These are phyloP conservation scores for Ceratina australensis DNA, from an alignment of 1,140 invertebrate genomes.

Conservation along the genomic window DNA sequence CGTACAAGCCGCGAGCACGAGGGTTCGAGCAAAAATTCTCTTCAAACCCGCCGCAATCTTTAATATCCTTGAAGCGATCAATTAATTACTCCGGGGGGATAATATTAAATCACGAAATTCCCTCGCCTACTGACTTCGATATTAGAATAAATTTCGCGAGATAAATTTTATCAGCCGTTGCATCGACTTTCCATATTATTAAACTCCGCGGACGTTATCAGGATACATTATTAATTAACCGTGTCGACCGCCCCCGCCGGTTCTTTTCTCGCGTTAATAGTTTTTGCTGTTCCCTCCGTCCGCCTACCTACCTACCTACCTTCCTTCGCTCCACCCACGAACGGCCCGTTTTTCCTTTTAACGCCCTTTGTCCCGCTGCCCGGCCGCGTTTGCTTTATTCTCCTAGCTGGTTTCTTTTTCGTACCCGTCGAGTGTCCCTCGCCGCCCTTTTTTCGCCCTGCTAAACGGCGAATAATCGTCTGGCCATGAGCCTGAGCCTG, in stretches of 20 bases:
- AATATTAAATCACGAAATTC: conserved; percentile 22
- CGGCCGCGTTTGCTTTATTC: conserved; percentile 47
- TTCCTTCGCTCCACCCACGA: background rate
- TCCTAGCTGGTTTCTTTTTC: conserved; percentile 46
- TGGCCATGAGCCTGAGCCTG: conserved; percentile 47
- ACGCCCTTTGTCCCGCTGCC: conserved; percentile 51
- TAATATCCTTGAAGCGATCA: conserved; percentile 11
- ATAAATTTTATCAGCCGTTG: background rate
- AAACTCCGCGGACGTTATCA: background rate
- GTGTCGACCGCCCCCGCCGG: background rate
- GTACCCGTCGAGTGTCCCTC: conserved; percentile 42
- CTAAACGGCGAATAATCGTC: conserved; percentile 64
- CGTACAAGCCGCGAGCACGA: background rate
- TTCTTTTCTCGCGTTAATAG: background rate
- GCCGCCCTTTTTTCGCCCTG: conserved; percentile 31
- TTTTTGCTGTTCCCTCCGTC: background rate
- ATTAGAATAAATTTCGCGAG: conserved; percentile 1
- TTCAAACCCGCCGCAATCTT: background rate
- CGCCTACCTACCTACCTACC: background rate
- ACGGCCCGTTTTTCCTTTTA: conserved; percentile 38
- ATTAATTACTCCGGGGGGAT: conserved; percentile 22
- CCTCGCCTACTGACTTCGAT: background rate
- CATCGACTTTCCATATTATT: conserved; percentile 37
- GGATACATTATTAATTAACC: conserved; percentile 24
- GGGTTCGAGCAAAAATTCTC: background rate